Conservation (phyloP, 2,797 vertebrate species). For the Mus minutoides region DNA sequence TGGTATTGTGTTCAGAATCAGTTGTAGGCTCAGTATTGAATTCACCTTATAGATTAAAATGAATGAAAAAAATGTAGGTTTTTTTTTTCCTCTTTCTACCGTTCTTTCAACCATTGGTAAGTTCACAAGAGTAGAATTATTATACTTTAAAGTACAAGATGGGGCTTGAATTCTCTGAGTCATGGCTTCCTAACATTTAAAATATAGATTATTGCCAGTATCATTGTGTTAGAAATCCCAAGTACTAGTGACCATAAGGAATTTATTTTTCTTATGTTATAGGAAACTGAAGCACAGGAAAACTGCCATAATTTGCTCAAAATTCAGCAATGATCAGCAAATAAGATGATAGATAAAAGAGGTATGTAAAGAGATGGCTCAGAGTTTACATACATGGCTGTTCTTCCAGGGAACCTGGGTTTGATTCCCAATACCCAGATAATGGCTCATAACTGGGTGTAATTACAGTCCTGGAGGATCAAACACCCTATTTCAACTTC, state of each 20-base stretch:
- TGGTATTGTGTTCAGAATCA: background rate
- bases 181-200: conserved; percentile 26
- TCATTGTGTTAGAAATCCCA: background rate
- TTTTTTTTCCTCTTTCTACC: background rate
- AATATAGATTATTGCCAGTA: background rate
- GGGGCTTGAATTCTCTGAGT: conserved; percentile 36
- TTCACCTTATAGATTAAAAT: conserved; percentile 11
- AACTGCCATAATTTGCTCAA: background rate
- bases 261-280: background rate
- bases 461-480: background rate
- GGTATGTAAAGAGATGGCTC: background rate
- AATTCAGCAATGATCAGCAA: background rate
- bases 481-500: background rate
- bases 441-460: no score
- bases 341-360: background rate
- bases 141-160: conserved; percentile 16
- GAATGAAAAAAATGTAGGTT: background rate
- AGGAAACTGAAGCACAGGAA: background rate
- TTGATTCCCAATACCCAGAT: background rate
- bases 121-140: background rate
- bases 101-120: background rate
- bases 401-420: background rate
- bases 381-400: background rate
- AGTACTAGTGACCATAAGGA: background rate
- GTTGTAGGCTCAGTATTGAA: background rate